Percentiles rank a stretch among this genome's conserved stretches.
phyloP scores from a whole-genome alignment of 2,888 invertebrate genomes.

The Agrotis clavis region DNA sequence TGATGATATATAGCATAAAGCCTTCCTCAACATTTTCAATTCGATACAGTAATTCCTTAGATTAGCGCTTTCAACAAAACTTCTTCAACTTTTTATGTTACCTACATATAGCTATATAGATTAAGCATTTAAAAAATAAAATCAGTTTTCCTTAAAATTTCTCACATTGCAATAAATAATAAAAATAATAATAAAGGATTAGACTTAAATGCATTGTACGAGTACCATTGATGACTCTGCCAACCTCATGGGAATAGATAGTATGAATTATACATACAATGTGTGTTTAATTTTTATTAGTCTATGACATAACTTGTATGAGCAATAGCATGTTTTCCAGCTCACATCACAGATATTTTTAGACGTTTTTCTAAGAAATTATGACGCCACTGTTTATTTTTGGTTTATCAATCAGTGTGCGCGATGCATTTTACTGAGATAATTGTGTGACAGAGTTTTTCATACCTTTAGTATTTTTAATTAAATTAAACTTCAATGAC shows the following conservation, averaged over 20 bases:
- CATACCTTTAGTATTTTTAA: background rate
- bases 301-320: constrained; percentile 56
- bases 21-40: no score
- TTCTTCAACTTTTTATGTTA: no score
- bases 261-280: constrained; percentile 21
- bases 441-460: background rate
- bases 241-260: background rate
- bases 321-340: constrained; percentile 52
- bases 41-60: no score
- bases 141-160: background rate
- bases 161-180: background rate
- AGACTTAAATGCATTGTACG: background rate
- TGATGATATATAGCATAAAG: no score
- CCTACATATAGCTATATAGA: background rate
- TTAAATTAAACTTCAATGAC: background rate
- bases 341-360: constrained; percentile 70
- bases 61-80: no score
- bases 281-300: constrained; percentile 45
- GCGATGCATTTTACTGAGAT: constrained; percentile 31
- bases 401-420: constrained; percentile 36
- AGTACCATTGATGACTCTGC: constrained; percentile 17
- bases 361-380: constrained; percentile 64
- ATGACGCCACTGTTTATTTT: constrained; percentile 68
- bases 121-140: background rate
- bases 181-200: background rate